Base-by-base conservation (phyloP, 1,140 invertebrate genomes). In the Mya arenaria region DNA sequence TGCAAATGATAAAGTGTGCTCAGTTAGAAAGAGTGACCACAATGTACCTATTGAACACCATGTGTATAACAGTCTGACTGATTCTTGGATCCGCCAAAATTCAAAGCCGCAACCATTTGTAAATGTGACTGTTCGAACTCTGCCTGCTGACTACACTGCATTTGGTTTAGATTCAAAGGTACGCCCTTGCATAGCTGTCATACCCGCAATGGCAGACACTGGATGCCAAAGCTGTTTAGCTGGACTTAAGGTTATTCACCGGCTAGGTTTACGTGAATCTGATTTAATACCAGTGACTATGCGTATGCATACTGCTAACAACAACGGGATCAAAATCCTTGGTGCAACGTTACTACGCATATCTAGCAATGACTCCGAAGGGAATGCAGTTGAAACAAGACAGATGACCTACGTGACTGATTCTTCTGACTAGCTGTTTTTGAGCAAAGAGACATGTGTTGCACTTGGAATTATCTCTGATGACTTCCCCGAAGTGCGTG, bases 211-310 rank as follows among this genome's bases (percentile, higher is more conserved):
- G 34, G 73, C 73, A n/a, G 73, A 80, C 34, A 84, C 82, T 17
- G 82, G 82, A 4, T 83, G 74, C 52, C 74, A 83, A 55, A 79
- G 63, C 19, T 78, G 74, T 39, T 58, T 71, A 15, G 66, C 65
- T 4, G 37, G 73, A 2, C 55, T 79, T 19, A 66, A 52, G 23
- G n/a, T 77, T 10, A 15, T 68, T 1, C n/a, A 68, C n/a, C 32
- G 25, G 3, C n/a, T 77, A 1, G 81, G 72, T 17, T 28, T 83
- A 30, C 4, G 1, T 30, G 37, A 58, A 72, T 6, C 10, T 62
- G 48, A 83, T 48, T 73, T 83, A 34, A 56, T 83, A 10, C 63
- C 82, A 25, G 82, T 83, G 25, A 83, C 39, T 2, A 77, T 78
- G 62, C 30, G 56, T 32, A 83, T 78, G 73, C 62, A 69, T 41